phyloP scores from a whole-genome alignment of 2,797 vertebrate genomes.

The Buphagus erythrorhynchus region DNA sequence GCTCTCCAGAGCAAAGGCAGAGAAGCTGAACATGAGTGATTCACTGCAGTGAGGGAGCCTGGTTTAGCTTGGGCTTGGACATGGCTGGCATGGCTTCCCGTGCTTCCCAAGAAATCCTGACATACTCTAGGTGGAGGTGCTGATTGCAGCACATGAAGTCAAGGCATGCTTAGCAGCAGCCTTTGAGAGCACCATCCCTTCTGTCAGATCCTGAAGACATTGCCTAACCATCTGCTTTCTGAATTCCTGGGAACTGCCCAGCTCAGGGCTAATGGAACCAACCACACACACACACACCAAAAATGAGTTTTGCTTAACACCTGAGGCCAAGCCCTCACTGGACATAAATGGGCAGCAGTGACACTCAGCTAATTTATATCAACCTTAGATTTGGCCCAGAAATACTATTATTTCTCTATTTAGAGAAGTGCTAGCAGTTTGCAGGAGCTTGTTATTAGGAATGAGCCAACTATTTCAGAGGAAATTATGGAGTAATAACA shows the following conservation, averaged over 20 bases:
- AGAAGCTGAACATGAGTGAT: neutral
- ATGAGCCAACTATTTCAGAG: slow-evolving; percentile 5
- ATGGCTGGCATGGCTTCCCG: rapidly evolving
- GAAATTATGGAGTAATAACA: slow-evolving; percentile 57
- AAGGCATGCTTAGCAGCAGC: neutral
- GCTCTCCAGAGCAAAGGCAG: neutral
- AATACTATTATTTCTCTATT: slow-evolving; percentile 30
- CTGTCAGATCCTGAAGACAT: neutral
- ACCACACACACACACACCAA: neutral
- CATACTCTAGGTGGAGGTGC: neutral
- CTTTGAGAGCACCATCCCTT: neutral
- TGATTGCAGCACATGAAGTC: neutral
- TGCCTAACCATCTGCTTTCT: slow-evolving; percentile 8
- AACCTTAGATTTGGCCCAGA: neutral
- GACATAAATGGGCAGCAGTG: neutral
- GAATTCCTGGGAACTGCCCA: slow-evolving; percentile 25
- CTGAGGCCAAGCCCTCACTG: slow-evolving; percentile 19
- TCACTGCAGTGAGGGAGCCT: neutral
- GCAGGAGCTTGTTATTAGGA: slow-evolving; percentile 52
- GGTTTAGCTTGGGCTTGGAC: neutral
- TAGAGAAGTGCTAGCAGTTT: slow-evolving; percentile 33
- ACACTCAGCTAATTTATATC: slow-evolving; percentile 13
- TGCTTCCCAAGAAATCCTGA: neutral
- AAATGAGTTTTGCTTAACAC: neutral
- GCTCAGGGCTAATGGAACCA: neutral